Conservation (phyloP, 2,113 vertebrate species). For the Ahaetulla prasina region DNA sequence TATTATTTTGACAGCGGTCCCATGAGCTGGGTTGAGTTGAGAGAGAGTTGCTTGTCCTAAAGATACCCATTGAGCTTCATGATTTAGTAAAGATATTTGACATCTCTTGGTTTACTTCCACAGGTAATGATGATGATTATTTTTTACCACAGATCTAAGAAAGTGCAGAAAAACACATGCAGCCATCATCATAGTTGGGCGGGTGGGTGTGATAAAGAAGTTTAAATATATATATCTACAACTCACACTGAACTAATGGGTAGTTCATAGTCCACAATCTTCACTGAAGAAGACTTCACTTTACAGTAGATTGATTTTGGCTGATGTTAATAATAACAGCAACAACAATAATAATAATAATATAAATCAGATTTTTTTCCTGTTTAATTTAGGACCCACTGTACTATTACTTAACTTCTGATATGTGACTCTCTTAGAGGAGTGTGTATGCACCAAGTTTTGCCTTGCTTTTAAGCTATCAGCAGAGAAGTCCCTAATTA, state of each 20-base stretch:
- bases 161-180: not conserved
- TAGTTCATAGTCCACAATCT: not conserved
- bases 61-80: not conserved
- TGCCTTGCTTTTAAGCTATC: not conserved
- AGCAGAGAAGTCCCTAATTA: not conserved
- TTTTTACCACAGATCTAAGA: not conserved
- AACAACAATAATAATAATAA: not conserved
- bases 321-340: not conserved
- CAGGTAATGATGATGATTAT: not conserved
- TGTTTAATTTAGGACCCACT: not conserved
- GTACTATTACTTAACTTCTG: not conserved
- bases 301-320: not conserved
- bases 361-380: not conserved
- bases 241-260: not conserved
- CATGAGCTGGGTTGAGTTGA: not conserved
- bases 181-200: not conserved
- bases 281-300: not conserved
- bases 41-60: not conserved
- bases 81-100: not conserved
- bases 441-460: not conserved
- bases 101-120: not conserved
- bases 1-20: not conserved
- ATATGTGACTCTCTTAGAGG: not conserved
- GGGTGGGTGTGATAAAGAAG: not conserved
- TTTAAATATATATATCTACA: not conserved